Conservation (phyloP, 2,113 vertebrate species). For the Brachyistius frenatus region DNA sequence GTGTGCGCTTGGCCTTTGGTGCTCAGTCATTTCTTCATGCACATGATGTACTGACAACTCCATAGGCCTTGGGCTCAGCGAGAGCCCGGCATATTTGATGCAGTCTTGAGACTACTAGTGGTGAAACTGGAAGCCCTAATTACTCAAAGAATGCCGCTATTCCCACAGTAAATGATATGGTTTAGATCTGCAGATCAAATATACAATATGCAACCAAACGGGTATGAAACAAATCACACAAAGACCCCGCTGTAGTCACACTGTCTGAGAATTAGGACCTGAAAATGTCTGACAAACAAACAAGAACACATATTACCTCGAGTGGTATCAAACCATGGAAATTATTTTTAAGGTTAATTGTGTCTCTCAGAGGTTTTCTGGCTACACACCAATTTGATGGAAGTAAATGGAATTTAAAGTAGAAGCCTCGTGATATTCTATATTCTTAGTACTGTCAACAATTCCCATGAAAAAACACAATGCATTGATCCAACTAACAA, state of each 20-base stretch:
- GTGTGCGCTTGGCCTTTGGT: constrained; percentile 15
- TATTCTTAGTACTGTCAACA: too few species aligned
- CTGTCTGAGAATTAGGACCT: neutral
- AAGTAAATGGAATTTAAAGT: too few species aligned
- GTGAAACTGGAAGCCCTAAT: constrained; percentile 1
- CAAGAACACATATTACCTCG: neutral
- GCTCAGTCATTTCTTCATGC: constrained; percentile 31
- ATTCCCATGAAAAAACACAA: too few species aligned
- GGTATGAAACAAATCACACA: neutral
- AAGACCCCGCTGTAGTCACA: neutral
- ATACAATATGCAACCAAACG: neutral
- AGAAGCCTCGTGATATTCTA: too few species aligned
- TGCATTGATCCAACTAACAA: too few species aligned
- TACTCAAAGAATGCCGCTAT: constrained; percentile 3
- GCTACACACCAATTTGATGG: too few species aligned
- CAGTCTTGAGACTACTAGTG: constrained; percentile 21
- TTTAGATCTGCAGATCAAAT: constrained; percentile 1
- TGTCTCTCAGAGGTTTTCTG: too few species aligned
- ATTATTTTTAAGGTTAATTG: neutral
- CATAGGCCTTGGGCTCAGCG: neutral
- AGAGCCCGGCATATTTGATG: neutral
- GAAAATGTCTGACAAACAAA: neutral
- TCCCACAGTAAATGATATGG: neutral
- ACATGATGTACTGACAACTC: constrained; percentile 33
- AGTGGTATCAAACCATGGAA: neutral